Conservation (phyloP, 2,888 invertebrate genomes). For the Endomychus coccineus region DNA sequence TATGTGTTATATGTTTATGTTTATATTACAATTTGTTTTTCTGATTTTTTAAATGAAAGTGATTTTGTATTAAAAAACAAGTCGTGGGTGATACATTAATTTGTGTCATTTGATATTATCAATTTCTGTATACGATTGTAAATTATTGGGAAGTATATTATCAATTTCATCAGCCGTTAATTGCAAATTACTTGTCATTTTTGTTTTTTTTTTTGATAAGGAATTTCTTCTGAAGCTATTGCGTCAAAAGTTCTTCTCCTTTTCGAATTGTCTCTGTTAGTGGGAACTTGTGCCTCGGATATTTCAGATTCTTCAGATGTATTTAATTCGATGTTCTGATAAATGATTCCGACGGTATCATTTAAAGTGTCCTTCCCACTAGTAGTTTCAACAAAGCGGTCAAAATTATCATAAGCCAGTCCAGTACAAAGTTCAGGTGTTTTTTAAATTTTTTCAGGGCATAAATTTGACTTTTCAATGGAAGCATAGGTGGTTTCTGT, state of each 20-base stretch:
- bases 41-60: too few species aligned
- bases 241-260: slow-evolving; percentile 25
- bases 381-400: slow-evolving; percentile 14
- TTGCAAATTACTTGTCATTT: slow-evolving; percentile 19
- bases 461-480: slow-evolving; percentile 9
- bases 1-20: too few species aligned
- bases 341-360: slow-evolving; percentile 14
- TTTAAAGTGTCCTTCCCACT: slow-evolving; percentile 12
- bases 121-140: slow-evolving; percentile 13
- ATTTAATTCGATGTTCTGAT: slow-evolving; percentile 8
- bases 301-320: slow-evolving; percentile 6
- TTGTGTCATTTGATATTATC: too few species aligned
- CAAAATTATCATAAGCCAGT: slow-evolving; percentile 15
- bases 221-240: slow-evolving; percentile 16
- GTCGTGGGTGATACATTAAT: too few species aligned
- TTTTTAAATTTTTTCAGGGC: slow-evolving; percentile 14
- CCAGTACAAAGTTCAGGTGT: slow-evolving; percentile 11
- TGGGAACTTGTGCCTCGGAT: slow-evolving; percentile 8
- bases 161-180: slow-evolving; percentile 21
- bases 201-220: slow-evolving; percentile 24
- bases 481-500: slow-evolving; percentile 12
- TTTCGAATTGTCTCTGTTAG: slow-evolving; percentile 10
- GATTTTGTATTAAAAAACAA: too few species aligned
- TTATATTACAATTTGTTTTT: too few species aligned
- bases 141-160: slow-evolving; percentile 20